phyloP scores from a whole-genome alignment of 30 jellyfish, hydroid and myxozoan genomes.

The Cassiopea xamachana region DNA sequence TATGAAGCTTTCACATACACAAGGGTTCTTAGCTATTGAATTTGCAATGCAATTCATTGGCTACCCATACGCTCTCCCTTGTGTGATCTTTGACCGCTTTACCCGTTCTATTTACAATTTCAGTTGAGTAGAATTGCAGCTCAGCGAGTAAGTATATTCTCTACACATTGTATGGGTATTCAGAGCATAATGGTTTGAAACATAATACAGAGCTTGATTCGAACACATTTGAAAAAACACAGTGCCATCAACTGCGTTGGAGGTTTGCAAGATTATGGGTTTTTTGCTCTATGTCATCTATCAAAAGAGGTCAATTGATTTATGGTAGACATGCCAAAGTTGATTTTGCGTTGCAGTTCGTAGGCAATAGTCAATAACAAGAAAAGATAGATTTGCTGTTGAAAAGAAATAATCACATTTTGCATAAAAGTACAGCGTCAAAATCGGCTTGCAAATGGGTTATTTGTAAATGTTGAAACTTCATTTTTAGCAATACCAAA shows the following conservation, averaged over 20 bases:
- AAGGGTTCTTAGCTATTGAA: not conserved
- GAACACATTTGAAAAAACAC: too few species aligned
- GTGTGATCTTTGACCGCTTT: constrained; percentile 14
- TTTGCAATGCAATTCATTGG: too few species aligned
- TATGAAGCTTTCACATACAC: not conserved
- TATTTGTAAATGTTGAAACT: too few species aligned
- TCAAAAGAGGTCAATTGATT: not conserved
- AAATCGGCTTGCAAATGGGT: too few species aligned
- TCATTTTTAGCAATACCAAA: too few species aligned
- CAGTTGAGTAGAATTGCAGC: not conserved
- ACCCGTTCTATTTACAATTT: not conserved
- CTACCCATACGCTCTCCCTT: not conserved
- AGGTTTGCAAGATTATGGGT: not conserved
- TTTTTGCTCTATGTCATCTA: not conserved
- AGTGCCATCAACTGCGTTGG: not conserved
- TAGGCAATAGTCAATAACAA: not conserved
- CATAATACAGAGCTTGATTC: too few species aligned
- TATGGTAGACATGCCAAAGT: not conserved
- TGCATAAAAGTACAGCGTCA: too few species aligned
- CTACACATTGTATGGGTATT: too few species aligned
- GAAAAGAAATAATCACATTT: not conserved
- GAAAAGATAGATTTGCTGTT: not conserved
- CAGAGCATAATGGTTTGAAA: too few species aligned
- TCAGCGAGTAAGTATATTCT: not conserved
- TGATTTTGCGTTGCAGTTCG: not conserved